Conservation (phyloP, 2,113 vertebrate genomes). For the Ammodytes marinus region DNA sequence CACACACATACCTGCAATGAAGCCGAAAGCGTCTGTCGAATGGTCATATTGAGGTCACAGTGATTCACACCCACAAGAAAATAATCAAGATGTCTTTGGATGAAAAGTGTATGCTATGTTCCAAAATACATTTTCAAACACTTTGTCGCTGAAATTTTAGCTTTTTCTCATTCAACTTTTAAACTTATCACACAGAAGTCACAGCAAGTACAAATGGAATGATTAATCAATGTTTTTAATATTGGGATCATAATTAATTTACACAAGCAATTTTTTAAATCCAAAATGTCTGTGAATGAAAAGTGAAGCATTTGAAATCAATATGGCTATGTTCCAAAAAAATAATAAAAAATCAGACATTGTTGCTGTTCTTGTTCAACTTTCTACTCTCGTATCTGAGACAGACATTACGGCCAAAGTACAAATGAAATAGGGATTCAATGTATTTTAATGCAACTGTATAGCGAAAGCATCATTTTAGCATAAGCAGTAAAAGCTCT, state of each 20-base stretch:
- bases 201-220: too few species aligned
- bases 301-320: too few species aligned
- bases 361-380: neutral
- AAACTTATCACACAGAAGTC: too few species aligned
- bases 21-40: neutral
- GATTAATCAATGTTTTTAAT: too few species aligned
- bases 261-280: too few species aligned
- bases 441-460: neutral
- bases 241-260: too few species aligned
- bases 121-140: neutral
- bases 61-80: neutral
- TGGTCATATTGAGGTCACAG: neutral
- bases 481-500: neutral
- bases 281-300: too few species aligned
- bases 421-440: neutral
- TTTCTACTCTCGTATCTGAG: neutral
- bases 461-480: conserved; percentile 5
- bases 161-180: neutral
- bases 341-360: too few species aligned
- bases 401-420: too few species aligned
- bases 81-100: neutral
- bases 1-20: neutral
- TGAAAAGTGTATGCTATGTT: neutral
- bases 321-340: too few species aligned
- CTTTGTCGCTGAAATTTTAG: neutral